A percentile compares a stretch with the other conserved stretches of the same genome.
Evolutionary conservation across 2,113 vertebrate species (phyloP).

Genomic region (Leucosticte australis): DNA sequence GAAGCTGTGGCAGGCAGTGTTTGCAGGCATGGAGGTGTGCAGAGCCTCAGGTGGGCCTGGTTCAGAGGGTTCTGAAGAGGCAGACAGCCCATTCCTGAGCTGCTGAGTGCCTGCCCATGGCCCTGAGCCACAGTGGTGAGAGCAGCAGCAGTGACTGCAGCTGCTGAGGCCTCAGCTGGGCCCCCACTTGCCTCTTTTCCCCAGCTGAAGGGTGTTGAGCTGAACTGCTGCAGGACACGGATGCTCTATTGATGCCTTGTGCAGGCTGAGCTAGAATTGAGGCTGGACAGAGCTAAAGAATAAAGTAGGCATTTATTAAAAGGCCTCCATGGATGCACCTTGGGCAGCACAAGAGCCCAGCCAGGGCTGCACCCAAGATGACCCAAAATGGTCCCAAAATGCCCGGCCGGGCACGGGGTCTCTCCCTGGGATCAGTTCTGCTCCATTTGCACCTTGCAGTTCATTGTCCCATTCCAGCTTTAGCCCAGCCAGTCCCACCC

Average conservation of each 20-base stretch:
- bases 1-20: neutral
- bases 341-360: neutral
- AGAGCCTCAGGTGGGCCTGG: neutral
- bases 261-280: neutral
- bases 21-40: neutral
- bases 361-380: neutral
- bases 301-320: neutral
- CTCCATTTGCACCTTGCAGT: neutral
- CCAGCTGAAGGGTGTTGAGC: neutral
- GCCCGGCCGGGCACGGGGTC: fast-evolving
- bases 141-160: neutral
- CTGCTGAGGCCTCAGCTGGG: neutral
- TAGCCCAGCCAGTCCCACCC: fast-evolving
- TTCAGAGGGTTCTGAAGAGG: neutral
- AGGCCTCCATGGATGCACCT: neutral
- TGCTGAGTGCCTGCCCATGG: neutral
- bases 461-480: neutral
- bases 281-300: neutral
- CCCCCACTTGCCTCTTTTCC: neutral
- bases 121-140: fast-evolving
- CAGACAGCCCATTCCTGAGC: neutral
- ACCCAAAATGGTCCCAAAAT: neutral
- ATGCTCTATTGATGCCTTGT: neutral
- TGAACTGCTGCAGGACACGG: neutral
- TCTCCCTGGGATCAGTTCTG: neutral